Evolutionary conservation across 30 jellyfish, hydroid and myxozoan genomes (phyloP), one percentile per base, ranked within the genome.

Genomic region (Aurelia sp.): DNA sequence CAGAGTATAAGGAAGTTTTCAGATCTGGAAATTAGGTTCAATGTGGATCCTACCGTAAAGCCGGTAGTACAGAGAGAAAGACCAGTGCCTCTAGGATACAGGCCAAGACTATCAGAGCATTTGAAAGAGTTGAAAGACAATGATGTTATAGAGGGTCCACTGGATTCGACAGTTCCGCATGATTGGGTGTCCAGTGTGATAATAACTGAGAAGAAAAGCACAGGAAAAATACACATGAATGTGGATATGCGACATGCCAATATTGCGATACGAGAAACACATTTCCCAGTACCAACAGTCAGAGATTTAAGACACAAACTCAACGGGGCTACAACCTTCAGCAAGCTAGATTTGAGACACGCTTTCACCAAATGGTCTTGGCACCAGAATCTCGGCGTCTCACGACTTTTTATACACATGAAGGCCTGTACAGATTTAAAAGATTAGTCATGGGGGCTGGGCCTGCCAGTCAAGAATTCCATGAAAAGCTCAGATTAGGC

Each of bases 171-270:
- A 3, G 57, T 66, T 66, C 7, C 48, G 12, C 76, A 66, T 57
- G 66, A 66, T 22, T 66, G 76, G 76, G 53, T 66, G 48, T 66
- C 53, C 20, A 66, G 12, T 66, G 79, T 58, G 15, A 57, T 57
- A 57, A 57, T 57, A 57, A 73, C 85, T 47, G 48, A 19, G 35
- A 73, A 73, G 71, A 59, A 57, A 57, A 57, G 77, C 50, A 5
- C 85, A 1, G 85, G 85, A 23, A 59, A 76, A 55, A 76, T 76
- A 13, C 78, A 84, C 23, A 55, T 76, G 88, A 76, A 58, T 37
- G 40, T 76, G 48, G 88, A 76, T 47, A 76, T 62, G 88, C 62
- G 62, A 21, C 88, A 76, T 55, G 78, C 88, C 13, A 76, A 76
- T 59, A 58, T 76, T 6, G 88, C 88, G 1, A 76, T 76, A 30